These are phyloP conservation scores for Botia almorhae DNA, from an alignment of 2,797 vertebrate genomes.

Conservation along the genomic window DNA sequence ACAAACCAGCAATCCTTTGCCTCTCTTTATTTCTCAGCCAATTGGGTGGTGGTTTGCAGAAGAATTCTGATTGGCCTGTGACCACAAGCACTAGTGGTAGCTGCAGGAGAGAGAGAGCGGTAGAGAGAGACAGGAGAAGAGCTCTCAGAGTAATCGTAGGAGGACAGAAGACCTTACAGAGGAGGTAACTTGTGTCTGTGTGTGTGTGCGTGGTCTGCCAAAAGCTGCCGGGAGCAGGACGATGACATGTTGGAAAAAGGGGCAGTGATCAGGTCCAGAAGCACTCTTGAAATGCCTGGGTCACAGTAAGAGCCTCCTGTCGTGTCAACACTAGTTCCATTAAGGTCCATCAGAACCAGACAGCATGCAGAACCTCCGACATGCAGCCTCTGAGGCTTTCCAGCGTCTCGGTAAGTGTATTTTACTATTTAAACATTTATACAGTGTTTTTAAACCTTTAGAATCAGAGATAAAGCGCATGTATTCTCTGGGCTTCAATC, in stretches of 20 bases:
- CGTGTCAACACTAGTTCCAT: slow-evolving; percentile 26
- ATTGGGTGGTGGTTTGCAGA: slow-evolving; percentile 59
- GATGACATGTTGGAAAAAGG: slow-evolving; percentile 34
- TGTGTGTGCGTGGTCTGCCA: slow-evolving; percentile 29
- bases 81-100: slow-evolving; percentile 50
- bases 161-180: slow-evolving; percentile 26
- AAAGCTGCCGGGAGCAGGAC: slow-evolving; percentile 38
- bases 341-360: slow-evolving; percentile 30
- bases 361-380: slow-evolving; percentile 74
- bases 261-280: slow-evolving; percentile 19
- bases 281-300: slow-evolving; percentile 39
- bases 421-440: neutral
- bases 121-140: slow-evolving; percentile 36
- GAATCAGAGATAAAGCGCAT: neutral
- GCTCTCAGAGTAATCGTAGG: slow-evolving; percentile 31
- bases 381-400: slow-evolving; percentile 74
- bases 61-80: slow-evolving; percentile 63
- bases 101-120: slow-evolving; percentile 42
- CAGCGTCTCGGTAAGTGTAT: slow-evolving; percentile 72
- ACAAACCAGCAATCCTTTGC: slow-evolving; percentile 52
- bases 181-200: slow-evolving; percentile 41
- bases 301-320: slow-evolving; percentile 33
- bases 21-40: slow-evolving; percentile 45
- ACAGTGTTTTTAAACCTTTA: neutral
- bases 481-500: neutral